A percentile compares a stretch with the other conserved stretches of the same genome.
Conservation (phyloP, 2,113 vertebrate genomes). For the Laticauda colubrina region DNA sequence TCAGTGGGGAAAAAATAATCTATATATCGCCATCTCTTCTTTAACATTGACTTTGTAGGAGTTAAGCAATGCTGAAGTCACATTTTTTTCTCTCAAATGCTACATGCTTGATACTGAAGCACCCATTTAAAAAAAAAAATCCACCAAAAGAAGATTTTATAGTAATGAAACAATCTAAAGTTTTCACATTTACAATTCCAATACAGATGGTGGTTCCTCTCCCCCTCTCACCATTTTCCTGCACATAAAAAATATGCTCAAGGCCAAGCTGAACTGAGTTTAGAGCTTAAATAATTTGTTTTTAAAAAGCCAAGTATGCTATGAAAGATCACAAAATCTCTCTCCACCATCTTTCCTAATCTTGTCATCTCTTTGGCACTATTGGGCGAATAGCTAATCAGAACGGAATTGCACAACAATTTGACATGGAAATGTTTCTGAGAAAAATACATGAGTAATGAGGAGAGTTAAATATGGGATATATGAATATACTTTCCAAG, state of each 20-base stretch:
- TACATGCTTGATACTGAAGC: slow-evolving; percentile 30
- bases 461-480: slow-evolving; percentile 1
- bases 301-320: neutral
- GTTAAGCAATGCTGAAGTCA: neutral
- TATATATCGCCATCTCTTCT: neutral
- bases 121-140: neutral
- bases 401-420: neutral
- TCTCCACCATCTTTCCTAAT: neutral
- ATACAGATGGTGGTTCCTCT: neutral
- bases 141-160: slow-evolving; percentile 17
- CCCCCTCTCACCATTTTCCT: slow-evolving; percentile 50
- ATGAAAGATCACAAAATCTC: neutral
- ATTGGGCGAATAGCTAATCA: neutral
- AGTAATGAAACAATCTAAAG: neutral
- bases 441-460: neutral
- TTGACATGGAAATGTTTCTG: neutral
- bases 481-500: slow-evolving; percentile 47
- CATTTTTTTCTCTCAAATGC: neutral
- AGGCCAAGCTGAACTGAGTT: slow-evolving; percentile 67
- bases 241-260: slow-evolving; percentile 65
- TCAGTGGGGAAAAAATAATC: neutral
- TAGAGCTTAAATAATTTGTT: slow-evolving; percentile 40
- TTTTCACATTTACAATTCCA: neutral
- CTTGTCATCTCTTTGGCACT: slow-evolving; percentile 1
- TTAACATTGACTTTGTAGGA: neutral